A percentile compares a stretch with the other conserved stretches of the same genome.
phyloP scores from a whole-genome alignment of 2,888 invertebrate species.

The Ephialtes manifestator region DNA sequence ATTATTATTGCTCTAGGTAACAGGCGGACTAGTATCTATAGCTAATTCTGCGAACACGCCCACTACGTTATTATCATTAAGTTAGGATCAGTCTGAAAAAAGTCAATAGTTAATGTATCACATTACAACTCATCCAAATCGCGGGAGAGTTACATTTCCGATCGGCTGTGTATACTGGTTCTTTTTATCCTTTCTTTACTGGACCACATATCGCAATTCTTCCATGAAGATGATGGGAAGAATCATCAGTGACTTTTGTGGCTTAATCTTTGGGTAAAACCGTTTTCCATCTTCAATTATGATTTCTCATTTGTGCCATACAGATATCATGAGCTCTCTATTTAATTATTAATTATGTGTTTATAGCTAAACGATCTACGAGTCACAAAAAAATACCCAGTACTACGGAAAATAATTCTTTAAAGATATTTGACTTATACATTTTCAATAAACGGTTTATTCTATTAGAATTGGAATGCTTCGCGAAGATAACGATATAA shows the following conservation, averaged over 20 bases:
- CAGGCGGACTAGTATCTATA: constrained; percentile 65
- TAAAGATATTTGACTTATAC: too few relatives aligned
- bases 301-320: constrained; percentile 39
- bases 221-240: not conserved
- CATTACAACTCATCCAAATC: constrained; percentile 56
- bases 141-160: constrained; percentile 38
- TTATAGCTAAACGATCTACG: constrained; percentile 24
- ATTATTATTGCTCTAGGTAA: constrained; percentile 69
- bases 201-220: constrained; percentile 5
- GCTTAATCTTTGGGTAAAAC: not conserved
- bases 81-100: constrained; percentile 66
- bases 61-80: constrained; percentile 53
- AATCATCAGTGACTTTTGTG: constrained; percentile 10
- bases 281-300: constrained; percentile 6
- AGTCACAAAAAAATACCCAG: constrained; percentile 17
- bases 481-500: too few relatives aligned
- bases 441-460: too few relatives aligned
- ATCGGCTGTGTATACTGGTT: constrained; percentile 15
- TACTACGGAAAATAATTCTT: constrained; percentile 26
- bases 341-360: constrained; percentile 22
- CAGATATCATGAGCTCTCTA: constrained; percentile 15
- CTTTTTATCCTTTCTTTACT: constrained; percentile 11
- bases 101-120: constrained; percentile 63
- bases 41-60: constrained; percentile 54
- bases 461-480: too few relatives aligned